These are phyloP conservation scores for Sinonovacula constricta DNA, from an alignment of 1,140 invertebrate genomes.

Conservation along the genomic window DNA sequence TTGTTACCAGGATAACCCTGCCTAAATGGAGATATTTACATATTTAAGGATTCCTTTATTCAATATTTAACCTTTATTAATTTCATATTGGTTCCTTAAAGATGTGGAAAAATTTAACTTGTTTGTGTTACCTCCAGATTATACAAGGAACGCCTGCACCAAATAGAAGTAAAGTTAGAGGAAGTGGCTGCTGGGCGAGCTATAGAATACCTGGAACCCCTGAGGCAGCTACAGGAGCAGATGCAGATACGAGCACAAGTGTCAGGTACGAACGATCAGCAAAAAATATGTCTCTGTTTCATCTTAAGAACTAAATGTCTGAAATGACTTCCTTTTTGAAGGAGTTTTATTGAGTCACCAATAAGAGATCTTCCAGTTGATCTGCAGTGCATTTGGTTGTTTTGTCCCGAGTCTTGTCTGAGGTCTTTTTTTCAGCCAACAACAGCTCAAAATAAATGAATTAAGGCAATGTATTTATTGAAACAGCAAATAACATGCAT, in stretches of 20 bases:
- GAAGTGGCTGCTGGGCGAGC: slow-evolving; percentile 92
- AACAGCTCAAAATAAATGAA: no score
- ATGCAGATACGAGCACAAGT: slow-evolving; percentile 92
- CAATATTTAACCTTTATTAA: background rate
- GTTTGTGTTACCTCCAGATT: no score
- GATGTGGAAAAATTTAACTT: slow-evolving; percentile 10
- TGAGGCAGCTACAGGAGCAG: slow-evolving; percentile 90
- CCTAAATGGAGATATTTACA: background rate
- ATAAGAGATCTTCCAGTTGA: no score
- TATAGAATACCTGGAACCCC: slow-evolving; percentile 91
- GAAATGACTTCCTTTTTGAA: no score
- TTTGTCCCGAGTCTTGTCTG: no score
- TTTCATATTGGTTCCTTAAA: background rate
- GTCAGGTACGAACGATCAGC: slow-evolving; percentile 83
- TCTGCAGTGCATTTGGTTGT: no score
- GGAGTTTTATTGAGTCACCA: no score
- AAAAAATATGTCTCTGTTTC: no score
- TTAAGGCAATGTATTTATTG: no score
- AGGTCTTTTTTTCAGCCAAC: no score
- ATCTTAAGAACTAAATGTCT: no score
- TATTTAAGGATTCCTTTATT: background rate
- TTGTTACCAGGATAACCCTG: background rate
- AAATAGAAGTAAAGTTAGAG: slow-evolving; percentile 90
- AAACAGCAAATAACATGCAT: no score
- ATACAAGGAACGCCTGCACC: slow-evolving; percentile 90